These are phyloP conservation scores for Chaetops frenatus DNA, from an alignment of 2,113 vertebrate genomes.

Conservation along the genomic window DNA sequence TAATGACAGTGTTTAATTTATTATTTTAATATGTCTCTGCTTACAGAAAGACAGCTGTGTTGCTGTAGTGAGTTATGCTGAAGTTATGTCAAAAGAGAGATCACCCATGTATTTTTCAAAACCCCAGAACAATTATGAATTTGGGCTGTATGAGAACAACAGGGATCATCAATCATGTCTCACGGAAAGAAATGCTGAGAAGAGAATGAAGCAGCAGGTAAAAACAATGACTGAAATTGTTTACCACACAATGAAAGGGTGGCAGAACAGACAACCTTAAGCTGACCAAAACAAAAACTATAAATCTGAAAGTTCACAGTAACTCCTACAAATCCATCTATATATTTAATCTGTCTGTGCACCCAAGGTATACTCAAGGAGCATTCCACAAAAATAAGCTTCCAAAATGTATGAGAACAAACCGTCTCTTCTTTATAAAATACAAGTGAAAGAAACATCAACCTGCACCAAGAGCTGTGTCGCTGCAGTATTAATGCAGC, in stretches of 20 bases:
- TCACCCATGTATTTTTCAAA: neutral
- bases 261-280: neutral
- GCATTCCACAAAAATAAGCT: neutral
- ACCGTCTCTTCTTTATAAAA: neutral
- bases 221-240: neutral
- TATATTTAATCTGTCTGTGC: neutral
- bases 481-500: neutral
- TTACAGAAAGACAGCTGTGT: neutral
- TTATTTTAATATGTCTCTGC: neutral
- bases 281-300: neutral
- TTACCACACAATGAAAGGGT: neutral
- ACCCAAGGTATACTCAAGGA: neutral
- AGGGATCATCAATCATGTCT: neutral
- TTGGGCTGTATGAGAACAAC: neutral
- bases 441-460: neutral
- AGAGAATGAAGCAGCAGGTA: neutral
- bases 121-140: neutral
- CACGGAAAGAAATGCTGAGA: neutral
- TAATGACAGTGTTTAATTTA: neutral
- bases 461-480: neutral
- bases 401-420: neutral
- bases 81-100: neutral
- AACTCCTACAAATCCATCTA: neutral
- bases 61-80: neutral
- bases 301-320: neutral